Percentiles rank a stretch among this genome's conserved stretches.
phyloP scores from a whole-genome alignment of 2,888 invertebrate genomes.

The Argyresthia albistria region DNA sequence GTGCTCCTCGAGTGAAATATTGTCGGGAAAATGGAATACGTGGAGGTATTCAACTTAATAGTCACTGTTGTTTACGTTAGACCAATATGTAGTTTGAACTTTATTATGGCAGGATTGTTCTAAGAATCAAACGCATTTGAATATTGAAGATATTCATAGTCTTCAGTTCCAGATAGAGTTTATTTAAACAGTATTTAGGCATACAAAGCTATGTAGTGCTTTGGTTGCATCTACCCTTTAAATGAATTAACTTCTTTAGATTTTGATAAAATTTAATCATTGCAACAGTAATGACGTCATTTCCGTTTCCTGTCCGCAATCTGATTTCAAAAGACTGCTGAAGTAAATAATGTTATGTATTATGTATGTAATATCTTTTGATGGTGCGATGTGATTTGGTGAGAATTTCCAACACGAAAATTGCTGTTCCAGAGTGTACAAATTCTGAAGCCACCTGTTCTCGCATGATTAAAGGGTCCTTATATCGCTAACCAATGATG shows the following conservation, averaged over 20 bases:
- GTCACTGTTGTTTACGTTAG: too few relatives aligned
- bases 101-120: too few relatives aligned
- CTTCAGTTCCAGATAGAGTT: not conserved
- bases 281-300: too few relatives aligned
- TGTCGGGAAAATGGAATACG: constrained; percentile 59
- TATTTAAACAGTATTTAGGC: not conserved
- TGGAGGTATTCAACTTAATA: constrained; percentile 37
- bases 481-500: constrained; percentile 16
- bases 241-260: too few relatives aligned
- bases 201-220: not conserved
- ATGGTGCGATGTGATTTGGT: not conserved
- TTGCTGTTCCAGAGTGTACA: constrained; percentile 23
- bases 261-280: too few relatives aligned
- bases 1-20: constrained; percentile 50
- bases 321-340: too few relatives aligned
- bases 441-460: constrained; percentile 44
- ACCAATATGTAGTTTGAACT: too few relatives aligned
- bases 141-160: not conserved
- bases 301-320: too few relatives aligned
- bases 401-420: constrained; percentile 62
- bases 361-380: too few relatives aligned
- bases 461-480: constrained; percentile 58
- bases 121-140: too few relatives aligned
- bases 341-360: too few relatives aligned
- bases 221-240: too few relatives aligned